Evolutionary conservation across 2,797 vertebrate genomes (phyloP).

Genomic region (Ficedula albicollis): DNA sequence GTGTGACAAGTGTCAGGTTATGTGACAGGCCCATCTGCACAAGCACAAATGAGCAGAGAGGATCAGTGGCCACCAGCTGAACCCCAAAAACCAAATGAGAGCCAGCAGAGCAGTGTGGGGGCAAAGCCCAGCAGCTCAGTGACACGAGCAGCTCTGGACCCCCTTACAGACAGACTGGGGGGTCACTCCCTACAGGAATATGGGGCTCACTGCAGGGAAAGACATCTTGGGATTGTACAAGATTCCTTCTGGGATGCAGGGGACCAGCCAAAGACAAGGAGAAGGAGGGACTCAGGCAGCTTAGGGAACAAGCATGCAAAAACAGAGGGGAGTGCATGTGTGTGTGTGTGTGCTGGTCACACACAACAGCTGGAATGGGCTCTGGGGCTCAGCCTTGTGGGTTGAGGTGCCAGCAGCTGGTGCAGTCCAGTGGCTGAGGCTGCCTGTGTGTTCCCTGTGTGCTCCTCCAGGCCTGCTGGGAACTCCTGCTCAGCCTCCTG

Average conservation of each 20-base stretch:
- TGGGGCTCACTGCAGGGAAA: neutral
- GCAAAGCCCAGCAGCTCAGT: neutral
- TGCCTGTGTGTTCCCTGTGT: neutral
- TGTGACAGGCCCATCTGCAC: neutral
- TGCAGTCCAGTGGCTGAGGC: neutral
- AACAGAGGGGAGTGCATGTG: neutral
- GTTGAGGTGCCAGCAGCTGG: neutral
- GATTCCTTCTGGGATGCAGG: neutral
- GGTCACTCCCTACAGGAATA: neutral
- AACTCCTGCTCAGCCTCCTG: neutral
- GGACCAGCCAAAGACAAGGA: neutral
- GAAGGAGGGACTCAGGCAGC: neutral
- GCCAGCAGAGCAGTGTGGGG: neutral
- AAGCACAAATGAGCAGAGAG: neutral
- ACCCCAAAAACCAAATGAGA: neutral
- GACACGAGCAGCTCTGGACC: neutral
- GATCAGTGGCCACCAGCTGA: neutral
- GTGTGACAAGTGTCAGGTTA: fast-evolving
- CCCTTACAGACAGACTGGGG: neutral
- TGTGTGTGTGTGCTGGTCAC: neutral
- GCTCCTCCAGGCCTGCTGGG: neutral
- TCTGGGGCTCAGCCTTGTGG: neutral
- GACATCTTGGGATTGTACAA: neutral
- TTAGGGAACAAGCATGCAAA: neutral
- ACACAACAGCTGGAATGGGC: neutral